phyloP scores from a whole-genome alignment of 37 sponge, comb jelly and placozoan genomes.

The Hormiphora californensis region DNA sequence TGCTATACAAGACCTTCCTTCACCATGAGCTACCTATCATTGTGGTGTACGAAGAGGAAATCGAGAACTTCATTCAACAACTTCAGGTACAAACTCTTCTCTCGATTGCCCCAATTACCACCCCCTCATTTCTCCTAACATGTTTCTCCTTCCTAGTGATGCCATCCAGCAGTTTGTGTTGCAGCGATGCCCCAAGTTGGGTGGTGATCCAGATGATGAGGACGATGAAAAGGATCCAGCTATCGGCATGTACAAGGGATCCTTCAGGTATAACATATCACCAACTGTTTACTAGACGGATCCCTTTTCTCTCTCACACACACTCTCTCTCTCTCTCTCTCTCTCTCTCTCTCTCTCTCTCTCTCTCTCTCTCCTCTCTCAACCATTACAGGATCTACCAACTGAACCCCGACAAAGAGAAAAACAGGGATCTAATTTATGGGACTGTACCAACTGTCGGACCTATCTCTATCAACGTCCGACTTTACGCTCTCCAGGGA shows the following conservation, averaged over 20 bases:
- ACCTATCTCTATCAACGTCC: neutral
- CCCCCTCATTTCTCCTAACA: too few species aligned
- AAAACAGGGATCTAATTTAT: neutral
- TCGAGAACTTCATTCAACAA: slow-evolving; percentile 20
- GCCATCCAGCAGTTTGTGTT: slow-evolving; percentile 11
- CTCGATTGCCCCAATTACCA: too few species aligned
- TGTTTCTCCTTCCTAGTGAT: too few species aligned
- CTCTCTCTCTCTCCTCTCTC: too few species aligned
- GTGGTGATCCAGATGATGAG: slow-evolving; percentile 12
- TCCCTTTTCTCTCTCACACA: too few species aligned
- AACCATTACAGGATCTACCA: neutral
- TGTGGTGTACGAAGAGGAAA: slow-evolving; percentile 4
- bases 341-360: too few species aligned
- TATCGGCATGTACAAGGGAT: slow-evolving; percentile 10
- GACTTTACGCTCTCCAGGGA: neutral
- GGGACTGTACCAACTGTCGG: neutral
- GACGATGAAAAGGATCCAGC: slow-evolving; percentile 7
- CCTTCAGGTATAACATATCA: neutral
- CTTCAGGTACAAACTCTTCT: too few species aligned
- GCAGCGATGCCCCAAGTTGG: neutral
- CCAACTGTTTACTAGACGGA: neutral
- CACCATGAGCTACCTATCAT: neutral
- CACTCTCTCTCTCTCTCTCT: too few species aligned
- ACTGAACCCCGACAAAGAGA: neutral
- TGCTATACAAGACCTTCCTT: slow-evolving; percentile 15